Evolutionary conservation across 2,113 vertebrate genomes (phyloP).

Genomic region (Thomomys bottae): DNA sequence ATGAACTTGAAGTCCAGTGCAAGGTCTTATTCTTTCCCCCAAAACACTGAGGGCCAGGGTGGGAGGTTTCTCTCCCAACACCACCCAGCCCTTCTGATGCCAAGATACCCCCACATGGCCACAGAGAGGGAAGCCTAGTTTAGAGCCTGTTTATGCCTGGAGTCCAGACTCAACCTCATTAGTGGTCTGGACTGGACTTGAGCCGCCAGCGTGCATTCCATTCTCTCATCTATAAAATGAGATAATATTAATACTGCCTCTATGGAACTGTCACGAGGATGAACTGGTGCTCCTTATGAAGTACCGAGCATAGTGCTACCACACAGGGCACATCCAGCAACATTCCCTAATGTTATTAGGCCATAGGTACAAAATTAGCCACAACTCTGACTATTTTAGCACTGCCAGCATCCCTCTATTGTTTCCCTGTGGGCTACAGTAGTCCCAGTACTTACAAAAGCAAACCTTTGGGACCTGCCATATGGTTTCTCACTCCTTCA

Average conservation of each 20-base stretch:
- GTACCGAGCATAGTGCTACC: background rate
- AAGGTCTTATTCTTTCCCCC: background rate
- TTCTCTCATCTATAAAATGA: constrained; percentile 40
- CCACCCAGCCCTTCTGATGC: background rate
- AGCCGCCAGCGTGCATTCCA: background rate
- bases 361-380: background rate
- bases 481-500: background rate
- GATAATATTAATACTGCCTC: background rate
- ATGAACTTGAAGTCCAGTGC: background rate
- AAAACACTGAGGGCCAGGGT: background rate
- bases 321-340: background rate
- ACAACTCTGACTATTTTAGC: rapidly evolving
- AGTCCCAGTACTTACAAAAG: background rate
- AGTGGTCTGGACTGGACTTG: background rate
- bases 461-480: background rate
- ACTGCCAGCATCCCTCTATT: too few relatives aligned
- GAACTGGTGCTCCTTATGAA: background rate
- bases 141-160: background rate
- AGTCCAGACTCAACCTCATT: background rate
- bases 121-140: background rate
- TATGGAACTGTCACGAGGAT: background rate
- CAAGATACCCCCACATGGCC: background rate
- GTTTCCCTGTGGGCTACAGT: background rate
- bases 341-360: background rate
- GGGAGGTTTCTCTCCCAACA: background rate